Evolutionary conservation across 2,797 vertebrate genomes (phyloP).

Genomic region (Chrysocyon brachyurus): DNA sequence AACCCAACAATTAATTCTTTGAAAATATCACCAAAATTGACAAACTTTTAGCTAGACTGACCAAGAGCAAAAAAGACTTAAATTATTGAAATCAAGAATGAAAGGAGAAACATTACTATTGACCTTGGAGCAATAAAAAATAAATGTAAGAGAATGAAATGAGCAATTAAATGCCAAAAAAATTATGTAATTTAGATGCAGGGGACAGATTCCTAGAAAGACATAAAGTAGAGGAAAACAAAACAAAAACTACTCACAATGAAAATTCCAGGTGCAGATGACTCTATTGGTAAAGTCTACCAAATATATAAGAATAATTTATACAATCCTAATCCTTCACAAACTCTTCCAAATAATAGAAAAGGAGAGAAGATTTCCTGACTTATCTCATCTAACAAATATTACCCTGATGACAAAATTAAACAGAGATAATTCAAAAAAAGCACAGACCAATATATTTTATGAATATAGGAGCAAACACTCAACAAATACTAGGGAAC

Average conservation of each 20-base stretch:
- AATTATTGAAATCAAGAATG: neutral
- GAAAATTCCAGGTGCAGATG: neutral
- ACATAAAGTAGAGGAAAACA: neutral
- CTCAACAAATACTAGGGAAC: neutral
- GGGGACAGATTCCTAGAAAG: neutral
- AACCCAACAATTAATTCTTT: neutral
- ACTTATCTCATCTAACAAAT: neutral
- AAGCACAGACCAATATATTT: neutral
- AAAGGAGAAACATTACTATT: neutral
- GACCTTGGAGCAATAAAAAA: neutral
- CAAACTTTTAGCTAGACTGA: neutral
- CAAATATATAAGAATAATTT: neutral
- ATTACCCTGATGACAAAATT: neutral
- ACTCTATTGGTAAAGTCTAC: neutral
- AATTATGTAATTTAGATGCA: neutral
- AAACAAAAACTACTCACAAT: neutral
- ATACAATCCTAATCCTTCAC: neutral
- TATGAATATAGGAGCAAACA: neutral
- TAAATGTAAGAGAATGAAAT: neutral
- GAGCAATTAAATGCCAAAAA: neutral
- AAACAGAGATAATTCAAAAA: neutral
- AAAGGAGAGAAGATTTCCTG: neutral
- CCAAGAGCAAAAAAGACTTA: neutral
- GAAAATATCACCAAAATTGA: neutral
- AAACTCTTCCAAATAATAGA: neutral